These are phyloP conservation scores for Abrostola triplasia DNA, from an alignment of 2,888 invertebrate genomes.

Conservation along the genomic window DNA sequence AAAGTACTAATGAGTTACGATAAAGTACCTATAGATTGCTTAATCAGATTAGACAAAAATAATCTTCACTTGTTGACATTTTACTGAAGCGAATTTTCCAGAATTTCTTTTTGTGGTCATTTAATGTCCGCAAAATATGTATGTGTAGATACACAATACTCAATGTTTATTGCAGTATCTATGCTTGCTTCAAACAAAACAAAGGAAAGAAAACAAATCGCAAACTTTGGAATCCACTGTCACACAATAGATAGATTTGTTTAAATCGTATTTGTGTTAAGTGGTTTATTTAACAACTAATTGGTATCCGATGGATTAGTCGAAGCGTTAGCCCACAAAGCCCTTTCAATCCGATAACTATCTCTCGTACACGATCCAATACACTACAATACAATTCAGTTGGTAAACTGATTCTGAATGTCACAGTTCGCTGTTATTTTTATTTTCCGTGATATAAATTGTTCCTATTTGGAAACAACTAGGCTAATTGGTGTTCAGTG, in stretches of 20 bases:
- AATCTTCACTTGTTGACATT: no score
- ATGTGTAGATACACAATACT: not conserved
- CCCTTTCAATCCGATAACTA: slow-evolving; percentile 65
- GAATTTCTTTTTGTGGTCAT: no score
- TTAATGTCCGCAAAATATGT: not conserved
- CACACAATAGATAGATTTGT: slow-evolving; percentile 62
- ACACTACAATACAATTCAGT: slow-evolving; percentile 41
- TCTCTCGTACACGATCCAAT: slow-evolving; percentile 48
- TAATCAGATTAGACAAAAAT: no score
- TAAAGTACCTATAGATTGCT: no score
- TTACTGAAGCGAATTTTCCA: not conserved
- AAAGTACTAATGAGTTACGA: no score
- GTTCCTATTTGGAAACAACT: slow-evolving; percentile 37
- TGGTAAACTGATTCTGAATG: slow-evolving; percentile 35
- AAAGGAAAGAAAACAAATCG: not conserved
- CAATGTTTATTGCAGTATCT: no score
- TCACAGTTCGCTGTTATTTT: slow-evolving; percentile 30
- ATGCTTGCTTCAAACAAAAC: not conserved
- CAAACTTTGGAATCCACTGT: slow-evolving; percentile 67
- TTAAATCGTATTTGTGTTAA: slow-evolving; percentile 76
- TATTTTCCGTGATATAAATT: slow-evolving; percentile 41
- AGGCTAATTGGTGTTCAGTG: slow-evolving; percentile 49
- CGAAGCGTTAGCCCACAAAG: slow-evolving; percentile 70
- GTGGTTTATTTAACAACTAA: slow-evolving; percentile 81
- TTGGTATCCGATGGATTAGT: slow-evolving; percentile 79